Evolutionary conservation across 2,888 invertebrate genomes (phyloP).

Genomic region (Cephus rjabovi): DNA sequence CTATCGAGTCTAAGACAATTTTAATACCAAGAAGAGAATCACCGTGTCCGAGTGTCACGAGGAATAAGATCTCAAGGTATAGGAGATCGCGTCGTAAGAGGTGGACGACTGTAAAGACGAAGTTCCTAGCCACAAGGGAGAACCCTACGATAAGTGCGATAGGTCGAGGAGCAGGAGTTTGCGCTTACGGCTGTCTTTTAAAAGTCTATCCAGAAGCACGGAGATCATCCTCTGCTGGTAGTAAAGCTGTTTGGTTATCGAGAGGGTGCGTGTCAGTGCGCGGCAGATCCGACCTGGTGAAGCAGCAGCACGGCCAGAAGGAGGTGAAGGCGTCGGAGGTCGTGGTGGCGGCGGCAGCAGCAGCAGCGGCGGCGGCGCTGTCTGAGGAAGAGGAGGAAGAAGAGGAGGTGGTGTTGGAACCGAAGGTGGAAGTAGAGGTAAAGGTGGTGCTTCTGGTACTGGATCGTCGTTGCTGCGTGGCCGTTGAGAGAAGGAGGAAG

Average conservation of each 20-base stretch:
- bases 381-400: slow-evolving; percentile 14
- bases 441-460: slow-evolving; percentile 9
- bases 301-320: background rate
- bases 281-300: background rate
- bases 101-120: background rate
- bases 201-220: background rate
- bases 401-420: background rate
- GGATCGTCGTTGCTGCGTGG: background rate
- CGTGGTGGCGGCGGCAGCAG: slow-evolving; percentile 21
- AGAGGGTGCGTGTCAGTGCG: slow-evolving; percentile 10
- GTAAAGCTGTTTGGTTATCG: background rate
- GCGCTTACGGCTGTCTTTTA: background rate
- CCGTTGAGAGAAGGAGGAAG: slow-evolving; percentile 22
- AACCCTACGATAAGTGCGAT: background rate
- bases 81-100: background rate
- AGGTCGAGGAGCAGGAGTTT: background rate
- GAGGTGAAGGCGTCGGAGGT: slow-evolving; percentile 16
- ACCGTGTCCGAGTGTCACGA: background rate
- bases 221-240: background rate
- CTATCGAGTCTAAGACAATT: background rate
- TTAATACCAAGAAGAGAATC: background rate
- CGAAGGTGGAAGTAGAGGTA: background rate
- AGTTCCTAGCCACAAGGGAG: background rate
- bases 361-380: slow-evolving; percentile 26
- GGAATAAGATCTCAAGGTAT: background rate